Percentiles rank a stretch among this genome's conserved stretches.
Conservation (phyloP, 2,797 vertebrate genomes). For the Ctenochaetus hawaiiensis region DNA sequence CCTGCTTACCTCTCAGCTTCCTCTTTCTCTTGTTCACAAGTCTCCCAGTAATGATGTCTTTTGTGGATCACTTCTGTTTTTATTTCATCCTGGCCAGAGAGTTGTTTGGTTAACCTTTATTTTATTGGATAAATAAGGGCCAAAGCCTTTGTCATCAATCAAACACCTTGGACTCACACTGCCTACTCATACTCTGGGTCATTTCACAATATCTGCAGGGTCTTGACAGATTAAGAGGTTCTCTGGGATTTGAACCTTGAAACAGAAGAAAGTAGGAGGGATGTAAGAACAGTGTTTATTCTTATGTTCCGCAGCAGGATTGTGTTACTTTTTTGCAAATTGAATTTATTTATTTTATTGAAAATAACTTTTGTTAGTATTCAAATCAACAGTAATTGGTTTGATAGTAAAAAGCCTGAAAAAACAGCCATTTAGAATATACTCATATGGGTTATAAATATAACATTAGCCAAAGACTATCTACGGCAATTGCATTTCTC, state of each 20-base stretch:
- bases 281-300: not conserved
- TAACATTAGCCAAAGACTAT: not conserved
- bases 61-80: not conserved
- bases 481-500: conserved; percentile 26
- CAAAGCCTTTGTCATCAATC: not conserved
- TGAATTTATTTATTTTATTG: not conserved
- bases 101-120: not conserved
- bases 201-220: conserved; percentile 5
- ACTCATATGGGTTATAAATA: not conserved
- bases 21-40: not conserved
- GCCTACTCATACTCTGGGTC: not conserved
- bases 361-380: not conserved
- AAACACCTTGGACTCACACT: not conserved
- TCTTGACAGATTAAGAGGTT: conserved; percentile 11
- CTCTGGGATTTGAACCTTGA: conserved; percentile 1
- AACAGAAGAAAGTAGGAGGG: not conserved
- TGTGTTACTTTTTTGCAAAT: not conserved
- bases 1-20: not conserved
- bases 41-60: not conserved
- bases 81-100: not conserved
- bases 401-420: not conserved
- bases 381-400: not conserved
- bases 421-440: not conserved
- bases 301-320: not conserved
- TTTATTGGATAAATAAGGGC: conserved; percentile 1